Evolutionary conservation across 37 sponge, comb jelly and placozoan genomes (phyloP), one percentile per base, ranked within the genome.

Genomic region (Cladorhizidae sp.): DNA sequence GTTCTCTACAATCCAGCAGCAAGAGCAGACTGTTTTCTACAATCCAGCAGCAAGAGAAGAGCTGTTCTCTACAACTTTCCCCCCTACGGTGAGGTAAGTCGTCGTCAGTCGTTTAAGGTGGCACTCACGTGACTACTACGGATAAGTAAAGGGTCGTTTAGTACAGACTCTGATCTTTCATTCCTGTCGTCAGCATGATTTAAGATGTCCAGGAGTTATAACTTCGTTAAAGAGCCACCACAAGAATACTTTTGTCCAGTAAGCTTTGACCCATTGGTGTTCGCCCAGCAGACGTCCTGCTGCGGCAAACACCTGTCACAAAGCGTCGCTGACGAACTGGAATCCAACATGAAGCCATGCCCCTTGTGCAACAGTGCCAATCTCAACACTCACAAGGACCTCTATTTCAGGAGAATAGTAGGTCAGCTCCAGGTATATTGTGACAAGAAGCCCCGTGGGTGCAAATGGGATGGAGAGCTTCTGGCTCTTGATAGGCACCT

Each of bases 391-490:
- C 63, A 40, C 8, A 35, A 3, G 26, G 67, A 78, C 40, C 8
- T 50, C 22, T 64, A 50, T 33, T 43, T 67, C 67, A 64, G 64
- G 67, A 43, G 67, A 3, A 9, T 42, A 18, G 38, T 87, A 21
- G 75, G 67, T 8, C 67, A 67, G 37, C 36, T 81, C 0, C 12
- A 76, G 39, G 76, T 87, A 22, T 40, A 61, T n/a, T 87, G 87
- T 37, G 8, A 43, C 25, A 33, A 76, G 50, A 64, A 38, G 33
- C 36, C 31, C 28, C 14, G 2, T 14, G 87, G 87, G 14, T 87
- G 87, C 55, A 22, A 56, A 37, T 87, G 87, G 87, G 36, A n/a
- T 2, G 87, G 87, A 28, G 74, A 80, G 33, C 23, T 87, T 11
- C 59, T 54, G 11, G 45, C 56, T 7, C 52, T 81, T 0, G 70